phyloP scores from a whole-genome alignment of 2,113 vertebrate genomes.

The Cyphomyrus discorhynchus region DNA sequence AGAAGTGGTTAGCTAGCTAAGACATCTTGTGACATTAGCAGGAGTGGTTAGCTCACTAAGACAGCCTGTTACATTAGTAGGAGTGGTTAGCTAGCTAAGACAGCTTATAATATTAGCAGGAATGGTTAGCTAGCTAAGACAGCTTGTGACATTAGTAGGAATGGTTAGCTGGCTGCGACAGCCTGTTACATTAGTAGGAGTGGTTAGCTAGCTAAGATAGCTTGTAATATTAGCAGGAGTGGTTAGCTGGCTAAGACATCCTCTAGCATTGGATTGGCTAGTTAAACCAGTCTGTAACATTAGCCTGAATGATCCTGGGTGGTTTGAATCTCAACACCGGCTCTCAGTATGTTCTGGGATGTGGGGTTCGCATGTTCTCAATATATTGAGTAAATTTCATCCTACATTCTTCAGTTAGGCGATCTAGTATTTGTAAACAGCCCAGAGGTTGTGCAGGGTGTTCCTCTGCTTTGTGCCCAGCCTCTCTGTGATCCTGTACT shows the following conservation, averaged over 20 bases:
- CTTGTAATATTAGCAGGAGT: not conserved
- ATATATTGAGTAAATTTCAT: not conserved
- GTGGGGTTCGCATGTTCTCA: not conserved
- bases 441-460: not conserved
- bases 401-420: not conserved
- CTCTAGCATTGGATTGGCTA: too few relatives aligned
- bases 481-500: not conserved
- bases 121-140: too few relatives aligned
- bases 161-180: too few relatives aligned
- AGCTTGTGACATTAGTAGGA: too few relatives aligned
- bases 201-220: not conserved
- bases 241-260: too few relatives aligned
- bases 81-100: too few relatives aligned
- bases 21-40: not conserved
- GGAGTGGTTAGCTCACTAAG: not conserved
- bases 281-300: not conserved
- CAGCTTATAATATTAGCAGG: too few relatives aligned
- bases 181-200: not conserved
- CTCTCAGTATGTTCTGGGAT: not conserved
- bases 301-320: not conserved
- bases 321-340: not conserved
- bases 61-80: too few relatives aligned
- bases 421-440: not conserved
- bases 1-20: not conserved
- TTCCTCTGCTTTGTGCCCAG: not conserved